Evolutionary conservation across 1,140 invertebrate species (phyloP), one percentile per base, ranked within the genome.

Genomic region (Oedothorax gibbosus): DNA sequence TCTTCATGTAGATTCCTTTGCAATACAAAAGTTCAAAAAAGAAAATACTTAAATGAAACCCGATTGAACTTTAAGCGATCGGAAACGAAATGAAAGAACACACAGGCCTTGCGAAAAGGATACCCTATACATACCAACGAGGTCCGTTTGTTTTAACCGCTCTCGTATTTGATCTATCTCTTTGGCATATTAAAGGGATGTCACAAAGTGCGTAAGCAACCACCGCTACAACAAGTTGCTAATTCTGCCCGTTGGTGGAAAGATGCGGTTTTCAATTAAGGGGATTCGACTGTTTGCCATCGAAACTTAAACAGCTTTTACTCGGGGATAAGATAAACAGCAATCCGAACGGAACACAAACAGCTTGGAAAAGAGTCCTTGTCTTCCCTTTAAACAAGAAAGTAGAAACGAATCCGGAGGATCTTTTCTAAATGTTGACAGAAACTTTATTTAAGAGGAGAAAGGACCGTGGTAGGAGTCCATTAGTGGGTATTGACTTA

Each of bases 381-480:
- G 68, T 68, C 69, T 69, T 49, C 20, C 81, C 71, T 84, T 84
- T 84, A 84, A 85, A 85, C 83, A 85, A 85, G 83, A 85, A 85
- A 78, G 81, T 72, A 20, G 72, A 84, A 84, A 84, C 71, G 83
- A 71, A 71, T 77, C 73, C 21, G 73, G 54, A 65, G 72, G 83
- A 85, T 85, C 83, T 85, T 77, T 85, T 85, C 83, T 62, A 77
- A 84, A 69, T 85, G 83, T 85, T 85, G 83, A 85, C 83, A 85
- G 73, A 78, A 85, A 85, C 75, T 85, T 85, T 85, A 85, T 85
- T 85, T 85, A 85, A 84, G 72, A 68, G 71, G 71, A 84, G 83
- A 85, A 78, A 85, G 64, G 75, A 53, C 65, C 64, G 62, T 66
- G 53, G 62, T 56, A 60, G 21, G 75, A 85, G 72, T 85, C 83